Evolutionary conservation across 1,140 invertebrate genomes (phyloP).

Genomic region (Saccostrea glomerata): DNA sequence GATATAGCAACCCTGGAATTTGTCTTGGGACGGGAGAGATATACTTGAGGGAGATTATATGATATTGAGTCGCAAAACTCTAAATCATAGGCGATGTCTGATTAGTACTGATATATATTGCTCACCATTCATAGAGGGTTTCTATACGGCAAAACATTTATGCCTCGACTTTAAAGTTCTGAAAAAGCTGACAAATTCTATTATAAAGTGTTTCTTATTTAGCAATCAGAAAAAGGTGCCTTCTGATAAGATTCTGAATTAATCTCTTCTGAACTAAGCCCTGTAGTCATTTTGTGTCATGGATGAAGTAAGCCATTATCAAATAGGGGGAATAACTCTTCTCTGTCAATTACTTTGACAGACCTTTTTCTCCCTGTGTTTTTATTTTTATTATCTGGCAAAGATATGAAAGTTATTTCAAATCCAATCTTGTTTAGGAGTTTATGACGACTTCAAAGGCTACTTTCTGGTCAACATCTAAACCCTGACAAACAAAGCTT

Average conservation of each 20-base stretch:
- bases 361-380: neutral
- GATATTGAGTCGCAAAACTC: conserved; percentile 26
- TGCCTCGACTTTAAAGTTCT: conserved; percentile 14
- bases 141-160: conserved; percentile 9
- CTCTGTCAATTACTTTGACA: conserved; percentile 1
- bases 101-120: conserved; percentile 28
- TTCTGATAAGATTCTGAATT: conserved; percentile 31
- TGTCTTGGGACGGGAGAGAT: neutral
- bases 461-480: neutral
- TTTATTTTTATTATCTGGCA: conserved; percentile 33
- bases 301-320: conserved; percentile 28
- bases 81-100: conserved; percentile 12
- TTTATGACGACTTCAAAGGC: conserved; percentile 38
- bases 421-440: conserved; percentile 28
- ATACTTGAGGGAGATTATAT: conserved; percentile 39
- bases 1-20: conserved; percentile 29
- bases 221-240: conserved; percentile 14
- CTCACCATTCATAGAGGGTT: neutral
- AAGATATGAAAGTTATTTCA: conserved; percentile 34
- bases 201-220: conserved; percentile 34
- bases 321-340: conserved; percentile 25
- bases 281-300: conserved; percentile 16
- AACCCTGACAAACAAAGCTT: conserved; percentile 13
- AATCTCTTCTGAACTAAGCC: conserved; percentile 8
- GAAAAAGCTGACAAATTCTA: conserved; percentile 36